Percentiles rank a stretch among this genome's conserved stretches.
phyloP scores from a whole-genome alignment of 2,113 vertebrate species.

The Pyxicephalus adspersus region DNA sequence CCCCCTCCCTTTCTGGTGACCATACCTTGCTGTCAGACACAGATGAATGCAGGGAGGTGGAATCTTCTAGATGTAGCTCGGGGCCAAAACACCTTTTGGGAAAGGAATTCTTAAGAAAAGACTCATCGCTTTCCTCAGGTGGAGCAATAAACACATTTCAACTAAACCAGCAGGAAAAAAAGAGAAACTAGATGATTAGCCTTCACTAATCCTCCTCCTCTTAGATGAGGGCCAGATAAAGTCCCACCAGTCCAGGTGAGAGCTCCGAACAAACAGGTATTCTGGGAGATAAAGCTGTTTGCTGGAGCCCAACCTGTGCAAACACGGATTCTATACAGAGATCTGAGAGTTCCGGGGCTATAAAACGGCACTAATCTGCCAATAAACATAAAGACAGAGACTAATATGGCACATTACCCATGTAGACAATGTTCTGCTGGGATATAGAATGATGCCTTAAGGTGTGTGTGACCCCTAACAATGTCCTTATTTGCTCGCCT shows the following conservation, averaged over 20 bases:
- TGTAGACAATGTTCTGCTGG: too few species aligned
- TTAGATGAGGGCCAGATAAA: not conserved
- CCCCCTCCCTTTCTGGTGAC: not conserved
- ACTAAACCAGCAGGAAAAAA: not conserved
- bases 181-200: not conserved
- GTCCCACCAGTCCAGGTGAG: not conserved
- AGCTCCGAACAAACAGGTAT: not conserved
- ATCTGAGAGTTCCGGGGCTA: not conserved
- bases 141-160: not conserved
- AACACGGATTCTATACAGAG: not conserved
- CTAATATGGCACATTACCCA: not conserved
- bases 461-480: too few species aligned
- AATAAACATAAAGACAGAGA: not conserved
- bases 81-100: constrained; percentile 38
- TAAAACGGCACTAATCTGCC: not conserved
- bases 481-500: too few species aligned
- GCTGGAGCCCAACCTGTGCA: constrained; percentile 17
- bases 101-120: constrained; percentile 30
- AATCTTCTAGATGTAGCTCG: constrained; percentile 8
- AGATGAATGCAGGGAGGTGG: constrained; percentile 5
- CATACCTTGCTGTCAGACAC: not conserved
- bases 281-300: constrained; percentile 1
- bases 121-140: constrained; percentile 30
- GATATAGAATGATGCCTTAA: too few species aligned
- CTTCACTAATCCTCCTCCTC: not conserved